Conservation (phyloP, 1,140 invertebrate genomes). For the Diabrotica undecimpunctata region DNA sequence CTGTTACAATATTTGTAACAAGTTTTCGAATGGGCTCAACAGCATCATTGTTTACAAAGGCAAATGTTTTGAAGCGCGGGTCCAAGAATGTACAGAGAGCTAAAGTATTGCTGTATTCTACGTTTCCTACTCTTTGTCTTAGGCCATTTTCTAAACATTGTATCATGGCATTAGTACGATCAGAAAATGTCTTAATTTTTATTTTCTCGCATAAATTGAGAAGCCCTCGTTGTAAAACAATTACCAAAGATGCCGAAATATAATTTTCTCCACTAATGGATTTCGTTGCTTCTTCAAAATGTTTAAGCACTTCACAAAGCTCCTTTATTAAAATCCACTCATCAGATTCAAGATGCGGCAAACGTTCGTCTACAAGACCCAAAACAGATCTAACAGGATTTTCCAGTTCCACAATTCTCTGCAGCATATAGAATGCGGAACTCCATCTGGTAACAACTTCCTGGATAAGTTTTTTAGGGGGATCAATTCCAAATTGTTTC, state of each 20-base stretch:
- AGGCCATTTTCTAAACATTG: slow-evolving; percentile 19
- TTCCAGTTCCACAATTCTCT: background rate
- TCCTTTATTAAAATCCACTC: slow-evolving; percentile 25
- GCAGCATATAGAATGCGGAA: slow-evolving; percentile 19
- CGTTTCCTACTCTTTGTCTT: slow-evolving; percentile 12
- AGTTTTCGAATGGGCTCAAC: too few species aligned
- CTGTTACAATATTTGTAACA: too few species aligned
- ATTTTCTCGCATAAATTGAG: slow-evolving; percentile 9
- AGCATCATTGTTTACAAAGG: too few species aligned
- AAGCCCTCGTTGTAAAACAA: slow-evolving; percentile 21
- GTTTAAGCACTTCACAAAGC: slow-evolving; percentile 29
- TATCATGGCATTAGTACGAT: too few species aligned
- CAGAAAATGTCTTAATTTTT: background rate
- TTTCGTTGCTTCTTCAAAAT: slow-evolving; percentile 34
- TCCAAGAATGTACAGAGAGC: slow-evolving; percentile 33
- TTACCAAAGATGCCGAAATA: slow-evolving; percentile 31
- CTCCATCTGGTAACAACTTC: slow-evolving; percentile 44
- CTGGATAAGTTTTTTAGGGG: too few species aligned
- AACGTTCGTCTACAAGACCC: slow-evolving; percentile 14
- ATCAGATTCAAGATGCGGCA: slow-evolving; percentile 12
- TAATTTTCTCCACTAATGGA: slow-evolving; percentile 16
- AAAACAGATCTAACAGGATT: slow-evolving; percentile 23
- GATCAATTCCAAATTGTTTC: too few species aligned
- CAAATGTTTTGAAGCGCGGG: slow-evolving; percentile 29
- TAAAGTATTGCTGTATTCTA: slow-evolving; percentile 27